Evolutionary conservation across 2,113 vertebrate genomes (phyloP).

Genomic region (Leptodactylus fuscus): DNA sequence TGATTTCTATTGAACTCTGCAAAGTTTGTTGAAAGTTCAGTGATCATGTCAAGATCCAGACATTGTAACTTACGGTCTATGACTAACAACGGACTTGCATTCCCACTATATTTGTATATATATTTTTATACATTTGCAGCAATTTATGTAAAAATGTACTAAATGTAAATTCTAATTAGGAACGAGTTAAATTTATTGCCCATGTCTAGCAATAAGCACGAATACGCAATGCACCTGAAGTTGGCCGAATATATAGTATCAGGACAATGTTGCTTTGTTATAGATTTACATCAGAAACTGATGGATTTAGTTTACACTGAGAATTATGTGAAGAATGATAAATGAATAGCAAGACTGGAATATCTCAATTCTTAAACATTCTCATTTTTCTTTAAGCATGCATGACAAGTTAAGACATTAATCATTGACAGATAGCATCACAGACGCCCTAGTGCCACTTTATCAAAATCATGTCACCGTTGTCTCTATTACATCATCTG

Average conservation of each 20-base stretch:
- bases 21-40: no score
- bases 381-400: background rate
- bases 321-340: background rate
- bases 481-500: constrained; percentile 29
- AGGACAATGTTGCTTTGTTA: no score
- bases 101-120: no score
- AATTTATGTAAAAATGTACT: no score
- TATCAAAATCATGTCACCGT: constrained; percentile 13
- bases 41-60: no score
- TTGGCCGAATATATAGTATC: no score
- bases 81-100: no score
- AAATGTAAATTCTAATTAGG: background rate
- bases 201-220: background rate
- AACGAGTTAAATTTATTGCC: background rate
- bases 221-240: no score
- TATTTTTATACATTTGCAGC: no score
- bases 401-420: background rate
- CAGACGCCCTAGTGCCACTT: background rate
- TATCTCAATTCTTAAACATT: background rate
- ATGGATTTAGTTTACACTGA: background rate
- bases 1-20: no score
- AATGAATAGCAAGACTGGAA: background rate
- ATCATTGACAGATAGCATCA: background rate
- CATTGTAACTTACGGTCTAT: no score
- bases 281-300: no score